Evolutionary conservation across 2,888 invertebrate genomes (phyloP).

Genomic region (Xanthia icteritia): DNA sequence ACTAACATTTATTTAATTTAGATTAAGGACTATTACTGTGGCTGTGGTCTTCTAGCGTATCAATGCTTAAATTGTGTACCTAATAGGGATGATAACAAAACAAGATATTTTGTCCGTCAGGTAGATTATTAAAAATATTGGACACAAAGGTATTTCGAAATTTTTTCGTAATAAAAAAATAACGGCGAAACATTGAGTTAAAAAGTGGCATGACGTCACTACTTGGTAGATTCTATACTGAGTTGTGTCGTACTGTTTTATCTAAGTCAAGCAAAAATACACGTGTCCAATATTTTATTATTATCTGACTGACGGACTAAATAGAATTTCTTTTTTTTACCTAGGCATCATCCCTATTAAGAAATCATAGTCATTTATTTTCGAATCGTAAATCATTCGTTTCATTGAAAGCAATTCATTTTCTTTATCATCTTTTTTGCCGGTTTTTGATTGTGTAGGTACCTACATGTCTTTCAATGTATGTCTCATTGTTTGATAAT

Average conservation of each 20-base stretch:
- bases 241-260: no score
- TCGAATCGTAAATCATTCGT: conserved; percentile 31
- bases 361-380: conserved; percentile 81
- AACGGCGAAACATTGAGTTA: no score
- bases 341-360: conserved; percentile 56
- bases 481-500: neutral
- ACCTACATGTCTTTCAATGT: neutral
- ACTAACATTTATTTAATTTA: conserved; percentile 67
- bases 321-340: no score
- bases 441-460: neutral
- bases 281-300: no score
- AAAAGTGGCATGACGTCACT: no score
- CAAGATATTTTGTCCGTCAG: no score
- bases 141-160: no score
- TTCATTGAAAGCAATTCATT: neutral
- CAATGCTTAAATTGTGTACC: conserved; percentile 64
- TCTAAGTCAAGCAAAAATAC: no score
- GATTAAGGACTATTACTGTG: conserved; percentile 80
- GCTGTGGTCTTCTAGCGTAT: conserved; percentile 82
- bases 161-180: no score
- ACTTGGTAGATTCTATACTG: no score
- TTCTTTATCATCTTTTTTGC: neutral
- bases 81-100: conserved; percentile 35
- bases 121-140: no score
- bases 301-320: no score